Evolutionary conservation across 2,797 vertebrate genomes (phyloP).

Genomic region (Tragelaphus eurycerus): DNA sequence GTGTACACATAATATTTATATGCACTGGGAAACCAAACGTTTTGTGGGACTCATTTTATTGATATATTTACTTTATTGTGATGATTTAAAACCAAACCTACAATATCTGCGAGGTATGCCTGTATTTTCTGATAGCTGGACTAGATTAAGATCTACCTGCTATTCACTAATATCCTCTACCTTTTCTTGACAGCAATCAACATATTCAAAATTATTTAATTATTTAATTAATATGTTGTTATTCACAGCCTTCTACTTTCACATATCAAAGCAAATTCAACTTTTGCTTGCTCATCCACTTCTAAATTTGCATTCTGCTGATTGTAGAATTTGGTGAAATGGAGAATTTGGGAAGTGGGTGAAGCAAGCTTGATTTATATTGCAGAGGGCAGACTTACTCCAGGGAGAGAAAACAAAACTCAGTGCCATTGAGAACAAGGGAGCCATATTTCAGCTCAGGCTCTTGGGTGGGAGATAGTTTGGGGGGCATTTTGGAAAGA

Average conservation of each 20-base stretch:
- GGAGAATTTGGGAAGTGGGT: constrained; percentile 51
- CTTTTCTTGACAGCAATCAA: not conserved
- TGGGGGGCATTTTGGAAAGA: not conserved
- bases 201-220: not conserved
- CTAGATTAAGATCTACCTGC: not conserved
- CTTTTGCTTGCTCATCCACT: constrained; percentile 56
- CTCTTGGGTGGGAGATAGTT: constrained; percentile 1
- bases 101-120: not conserved
- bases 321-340: constrained; percentile 55
- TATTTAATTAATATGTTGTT: not conserved
- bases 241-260: constrained; percentile 33
- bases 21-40: not conserved
- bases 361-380: constrained; percentile 63
- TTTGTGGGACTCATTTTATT: not conserved
- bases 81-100: not conserved
- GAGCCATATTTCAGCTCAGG: constrained; percentile 39
- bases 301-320: constrained; percentile 62
- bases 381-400: constrained; percentile 46
- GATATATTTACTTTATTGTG: not conserved
- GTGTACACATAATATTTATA: not conserved
- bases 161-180: not conserved
- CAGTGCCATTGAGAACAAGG: constrained; percentile 30
- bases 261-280: constrained; percentile 51
- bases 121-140: not conserved
- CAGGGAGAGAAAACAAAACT: constrained; percentile 59